Evolutionary conservation across 2,113 vertebrate genomes (phyloP).

Genomic region (Collichthys lucidus): DNA sequence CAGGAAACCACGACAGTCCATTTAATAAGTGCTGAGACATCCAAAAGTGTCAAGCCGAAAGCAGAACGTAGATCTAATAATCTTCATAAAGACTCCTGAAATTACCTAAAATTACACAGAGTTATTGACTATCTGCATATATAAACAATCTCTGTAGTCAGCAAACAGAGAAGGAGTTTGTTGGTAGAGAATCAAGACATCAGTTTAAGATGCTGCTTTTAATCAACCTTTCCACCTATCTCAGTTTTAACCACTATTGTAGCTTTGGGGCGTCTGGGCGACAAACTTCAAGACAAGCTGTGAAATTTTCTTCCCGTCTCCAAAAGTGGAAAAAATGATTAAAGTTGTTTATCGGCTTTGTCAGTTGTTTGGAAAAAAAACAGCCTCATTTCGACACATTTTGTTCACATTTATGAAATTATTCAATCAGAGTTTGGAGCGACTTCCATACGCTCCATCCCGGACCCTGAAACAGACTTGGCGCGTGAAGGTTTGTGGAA

Average conservation of each 20-base stretch:
- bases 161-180: too few relatives aligned
- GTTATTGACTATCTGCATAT: too few relatives aligned
- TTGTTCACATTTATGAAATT: constrained; percentile 42
- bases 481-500: constrained; percentile 7
- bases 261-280: background rate
- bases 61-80: too few relatives aligned
- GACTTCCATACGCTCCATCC: background rate
- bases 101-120: too few relatives aligned
- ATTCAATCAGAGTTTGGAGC: constrained; percentile 20
- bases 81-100: too few relatives aligned
- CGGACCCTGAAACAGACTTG: background rate
- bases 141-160: too few relatives aligned
- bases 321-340: background rate
- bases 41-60: too few relatives aligned
- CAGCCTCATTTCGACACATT: constrained; percentile 7
- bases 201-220: too few relatives aligned
- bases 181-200: too few relatives aligned
- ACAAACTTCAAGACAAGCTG: constrained; percentile 1
- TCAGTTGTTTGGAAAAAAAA: constrained; percentile 19
- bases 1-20: too few relatives aligned
- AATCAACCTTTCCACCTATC: background rate
- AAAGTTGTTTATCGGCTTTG: constrained; percentile 5
- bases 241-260: background rate
- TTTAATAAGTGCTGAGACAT: too few relatives aligned
- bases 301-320: constrained; percentile 2